Evolutionary conservation across 37 sponge, comb jelly and placozoan genomes (phyloP), one percentile per base, ranked within the genome.

Genomic region (Oopsacas minuta): DNA sequence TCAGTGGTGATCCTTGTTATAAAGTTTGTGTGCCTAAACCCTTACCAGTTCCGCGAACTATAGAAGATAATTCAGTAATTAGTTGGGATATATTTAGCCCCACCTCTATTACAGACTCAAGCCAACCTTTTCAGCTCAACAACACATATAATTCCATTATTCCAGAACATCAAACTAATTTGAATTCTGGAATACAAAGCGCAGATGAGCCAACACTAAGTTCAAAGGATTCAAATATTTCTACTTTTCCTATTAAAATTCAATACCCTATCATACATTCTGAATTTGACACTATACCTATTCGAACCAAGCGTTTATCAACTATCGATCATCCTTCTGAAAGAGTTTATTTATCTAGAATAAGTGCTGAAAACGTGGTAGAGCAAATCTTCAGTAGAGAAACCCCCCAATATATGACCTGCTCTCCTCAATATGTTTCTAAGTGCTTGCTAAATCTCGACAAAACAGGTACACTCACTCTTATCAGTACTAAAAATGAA

Each of bases 321-420:
- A 61, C 75, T 12, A 61, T 61, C 28, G 75, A 61, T 12, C 75
- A 61, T 61, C 75, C 75, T 12, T 61, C 75, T 20, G 75, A 61
- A 61, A 3, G 75, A 20, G 75, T 61, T 61, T 61, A 25, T 20
- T 61, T 34, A 32, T 61, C 75, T 61, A 10, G 75, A 3, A 61
- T 61, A 5, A 61, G 30, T 25, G 75, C 75, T 10, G 75, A 3
- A 20, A 61, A 61, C 30, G 75, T 61, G 7, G 75, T 61, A 32
- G 75, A 61, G 7, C 75, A 61, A 34, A 10, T 61, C 1, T 25
- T 61, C 28, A 42, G 15, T 42, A 42, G 49, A 42, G 49, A 42
- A 15, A 17, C 49, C 15, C 49, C 49, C 49, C 49, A 42, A 17
- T 15, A 42, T 15, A 42, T 15, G 8, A 42, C 49, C 49, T 17